A percentile compares a stretch with the other conserved stretches of the same genome.
phyloP scores from a whole-genome alignment of 2,888 invertebrate species.

The Amphiduros pacificus region DNA sequence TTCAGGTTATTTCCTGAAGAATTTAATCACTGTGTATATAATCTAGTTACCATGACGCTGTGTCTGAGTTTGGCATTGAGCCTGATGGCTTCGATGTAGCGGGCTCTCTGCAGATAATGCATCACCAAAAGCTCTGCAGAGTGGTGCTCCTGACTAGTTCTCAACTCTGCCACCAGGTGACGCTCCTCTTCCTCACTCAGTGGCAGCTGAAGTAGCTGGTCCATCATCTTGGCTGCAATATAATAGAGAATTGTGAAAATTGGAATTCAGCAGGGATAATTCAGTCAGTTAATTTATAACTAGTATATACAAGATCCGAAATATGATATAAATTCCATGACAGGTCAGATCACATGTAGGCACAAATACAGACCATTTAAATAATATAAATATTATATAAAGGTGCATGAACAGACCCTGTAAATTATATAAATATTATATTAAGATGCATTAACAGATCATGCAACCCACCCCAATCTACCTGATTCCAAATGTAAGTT shows the following conservation, averaged over 20 bases:
- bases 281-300: too few relatives aligned
- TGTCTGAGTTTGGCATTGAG: slow-evolving; percentile 54
- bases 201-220: slow-evolving; percentile 68
- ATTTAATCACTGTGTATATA: background rate
- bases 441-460: too few relatives aligned
- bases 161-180: slow-evolving; percentile 70
- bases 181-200: slow-evolving; percentile 70
- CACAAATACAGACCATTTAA: too few relatives aligned
- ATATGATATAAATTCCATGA: too few relatives aligned
- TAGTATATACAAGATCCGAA: too few relatives aligned
- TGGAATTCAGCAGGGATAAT: too few relatives aligned
- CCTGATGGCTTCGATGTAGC: slow-evolving; percentile 60
- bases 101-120: slow-evolving; percentile 68
- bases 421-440: too few relatives aligned
- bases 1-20: too few relatives aligned
- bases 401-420: too few relatives aligned
- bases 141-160: slow-evolving; percentile 64
- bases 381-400: background rate
- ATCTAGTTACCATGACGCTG: slow-evolving; percentile 39
- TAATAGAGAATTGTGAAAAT: background rate
- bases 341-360: too few relatives aligned
- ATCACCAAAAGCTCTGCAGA: slow-evolving; percentile 70
- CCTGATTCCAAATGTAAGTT: too few relatives aligned
- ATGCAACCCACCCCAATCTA: too few relatives aligned
- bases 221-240: slow-evolving; percentile 57